phyloP scores from a whole-genome alignment of 1,140 invertebrate species.

The Pomacea maculata region DNA sequence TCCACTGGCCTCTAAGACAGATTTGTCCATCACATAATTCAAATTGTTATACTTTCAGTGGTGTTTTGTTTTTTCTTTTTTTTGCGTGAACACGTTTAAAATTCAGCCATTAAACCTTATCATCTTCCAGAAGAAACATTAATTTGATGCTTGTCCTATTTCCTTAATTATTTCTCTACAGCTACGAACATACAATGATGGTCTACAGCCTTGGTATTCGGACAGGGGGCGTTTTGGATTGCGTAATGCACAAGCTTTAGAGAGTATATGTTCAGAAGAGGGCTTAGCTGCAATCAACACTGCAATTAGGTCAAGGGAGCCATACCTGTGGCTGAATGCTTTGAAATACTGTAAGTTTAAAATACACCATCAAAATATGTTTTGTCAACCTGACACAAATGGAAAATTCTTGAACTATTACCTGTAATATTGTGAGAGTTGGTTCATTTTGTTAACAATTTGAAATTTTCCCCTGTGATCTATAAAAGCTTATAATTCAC shows the following conservation, averaged over 20 bases:
- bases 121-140: too few species aligned
- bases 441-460: too few species aligned
- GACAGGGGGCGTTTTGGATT: constrained; percentile 59
- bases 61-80: not conserved
- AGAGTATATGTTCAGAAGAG: constrained; percentile 59
- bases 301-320: constrained; percentile 54
- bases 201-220: constrained; percentile 64
- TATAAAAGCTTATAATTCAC: too few species aligned
- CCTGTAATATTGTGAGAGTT: not conserved
- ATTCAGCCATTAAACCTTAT: not conserved
- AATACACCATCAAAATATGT: not conserved
- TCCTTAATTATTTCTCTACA: constrained; percentile 38
- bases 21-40: not conserved
- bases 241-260: constrained; percentile 40
- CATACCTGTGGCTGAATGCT: constrained; percentile 58
- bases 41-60: too few species aligned
- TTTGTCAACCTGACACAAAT: not conserved
- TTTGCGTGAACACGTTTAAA: not conserved
- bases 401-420: not conserved
- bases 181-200: constrained; percentile 63
- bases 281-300: constrained; percentile 62
- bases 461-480: too few species aligned
- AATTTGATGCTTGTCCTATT: constrained; percentile 1
- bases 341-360: not conserved
- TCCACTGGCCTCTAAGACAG: not conserved